Conservation (phyloP, 1,140 invertebrate species). For the Ips typographus region DNA sequence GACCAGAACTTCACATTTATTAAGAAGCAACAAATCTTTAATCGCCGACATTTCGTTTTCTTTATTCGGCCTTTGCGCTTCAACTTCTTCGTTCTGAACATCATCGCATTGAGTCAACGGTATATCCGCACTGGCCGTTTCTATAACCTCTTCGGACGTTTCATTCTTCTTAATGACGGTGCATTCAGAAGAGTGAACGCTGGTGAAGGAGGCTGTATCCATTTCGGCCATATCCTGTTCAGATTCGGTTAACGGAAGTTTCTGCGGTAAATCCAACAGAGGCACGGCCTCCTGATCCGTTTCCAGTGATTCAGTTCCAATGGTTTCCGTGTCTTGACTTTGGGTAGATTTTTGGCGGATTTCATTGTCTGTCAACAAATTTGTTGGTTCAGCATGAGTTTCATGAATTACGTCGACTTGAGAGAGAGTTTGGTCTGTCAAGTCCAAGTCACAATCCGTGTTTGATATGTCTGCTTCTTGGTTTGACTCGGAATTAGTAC, state of each 20-base stretch:
- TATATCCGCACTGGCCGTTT: background rate
- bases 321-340: constrained; percentile 34
- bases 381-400: background rate
- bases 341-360: constrained; percentile 11
- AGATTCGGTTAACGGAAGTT: constrained; percentile 32
- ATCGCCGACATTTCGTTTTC: too few species aligned
- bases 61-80: background rate
- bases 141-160: background rate
- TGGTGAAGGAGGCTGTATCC: constrained; percentile 30
- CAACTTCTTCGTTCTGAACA: background rate
- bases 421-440: too few species aligned
- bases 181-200: background rate
- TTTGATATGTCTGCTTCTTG: too few species aligned
- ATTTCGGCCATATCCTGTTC: constrained; percentile 33
- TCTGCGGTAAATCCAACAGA: constrained; percentile 36
- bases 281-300: background rate
- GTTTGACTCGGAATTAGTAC: too few species aligned
- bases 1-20: too few species aligned
- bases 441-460: too few species aligned
- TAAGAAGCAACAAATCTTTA: too few species aligned
- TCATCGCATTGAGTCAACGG: background rate
- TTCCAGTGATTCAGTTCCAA: constrained; percentile 19
- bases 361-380: background rate
- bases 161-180: background rate
- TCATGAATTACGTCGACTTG: too few species aligned